A percentile compares a stretch with the other conserved stretches of the same genome.
Conservation (phyloP, 1,140 invertebrate species). For the Melanaphis sacchari region DNA sequence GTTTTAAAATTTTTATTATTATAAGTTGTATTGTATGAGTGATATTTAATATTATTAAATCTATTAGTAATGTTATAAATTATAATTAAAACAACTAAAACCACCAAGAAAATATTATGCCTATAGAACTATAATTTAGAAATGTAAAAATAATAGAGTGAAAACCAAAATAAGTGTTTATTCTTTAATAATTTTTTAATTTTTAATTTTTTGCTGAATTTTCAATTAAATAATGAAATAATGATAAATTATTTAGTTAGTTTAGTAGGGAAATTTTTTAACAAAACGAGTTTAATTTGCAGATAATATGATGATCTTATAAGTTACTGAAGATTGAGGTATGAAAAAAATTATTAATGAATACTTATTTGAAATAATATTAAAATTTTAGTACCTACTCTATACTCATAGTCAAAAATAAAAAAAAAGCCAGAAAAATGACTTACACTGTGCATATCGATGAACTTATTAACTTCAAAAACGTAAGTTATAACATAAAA, state of each 20-base stretch:
- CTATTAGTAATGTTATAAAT: not conserved
- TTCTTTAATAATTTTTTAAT: not conserved
- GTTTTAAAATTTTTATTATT: not conserved
- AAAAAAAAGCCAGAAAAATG: not conserved
- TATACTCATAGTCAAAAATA: not conserved
- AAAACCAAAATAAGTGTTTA: not conserved
- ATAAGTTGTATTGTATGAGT: not conserved
- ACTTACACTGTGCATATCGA: not conserved
- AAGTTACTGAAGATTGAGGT: not conserved
- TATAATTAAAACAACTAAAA: not conserved
- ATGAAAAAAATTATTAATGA: not conserved
- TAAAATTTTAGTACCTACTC: not conserved
- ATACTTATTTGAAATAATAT: not conserved
- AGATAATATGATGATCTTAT: not conserved
- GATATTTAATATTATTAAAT: not conserved
- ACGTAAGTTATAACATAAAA: not conserved
- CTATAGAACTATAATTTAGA: not conserved
- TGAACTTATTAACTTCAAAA: not conserved
- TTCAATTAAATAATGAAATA: not conserved
- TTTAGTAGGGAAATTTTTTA: not conserved
- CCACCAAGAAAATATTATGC: not conserved
- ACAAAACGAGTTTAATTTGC: not conserved
- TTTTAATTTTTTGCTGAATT: not conserved
- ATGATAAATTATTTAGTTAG: not conserved
- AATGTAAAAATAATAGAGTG: not conserved